Evolutionary conservation across 2,797 vertebrate species (phyloP), one percentile per base, ranked within the genome.

Genomic region (Labeo calbasu): DNA sequence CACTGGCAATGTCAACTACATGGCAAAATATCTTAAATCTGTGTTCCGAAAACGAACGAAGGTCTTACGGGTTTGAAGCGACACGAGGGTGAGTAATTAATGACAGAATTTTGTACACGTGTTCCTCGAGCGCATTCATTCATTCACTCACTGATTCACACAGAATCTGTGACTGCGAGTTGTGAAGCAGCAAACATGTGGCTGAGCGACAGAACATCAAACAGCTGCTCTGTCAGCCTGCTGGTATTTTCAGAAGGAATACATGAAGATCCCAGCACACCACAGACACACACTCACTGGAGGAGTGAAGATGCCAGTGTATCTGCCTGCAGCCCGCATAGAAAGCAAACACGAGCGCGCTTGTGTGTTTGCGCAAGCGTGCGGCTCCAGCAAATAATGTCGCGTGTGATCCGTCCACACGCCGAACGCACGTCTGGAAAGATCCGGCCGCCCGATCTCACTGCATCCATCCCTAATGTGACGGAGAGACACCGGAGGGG

Each of bases 191-290:
- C 5, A 72, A 23, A 77, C 70, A 81, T 76, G 19, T 23, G 59
- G 40, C 59, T 66, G n/a, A 77, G 63, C 48, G n/a, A 76, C 71
- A 61, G 50, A 70, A 50, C 59, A 81, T 69, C 78, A 57, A 80
- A 82, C 10, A 69, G n/a, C 17, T 36, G 55, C 70, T 73, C 61
- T 25, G 70, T 76, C 68, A 77, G 75, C 53, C 43, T 32, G 66
- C 61, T 85, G 83, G 59, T 23, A 28, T 75, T 36, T 25, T 79
- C 19, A 79, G 77, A 82, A 55, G 23, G 61, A 77, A 77, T 71
- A 81, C 63, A 55, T 51, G 25, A 66, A 79, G 46, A 36, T 79
- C 81, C 76, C 63, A 76, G 72, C 32, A 81, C 53, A 55, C 40
- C 75, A 75, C 25, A 43, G 9, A 40, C 23, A 69, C 3, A 36